Conservation (phyloP, 2,888 invertebrate species). For the Polymixis flavicincta region DNA sequence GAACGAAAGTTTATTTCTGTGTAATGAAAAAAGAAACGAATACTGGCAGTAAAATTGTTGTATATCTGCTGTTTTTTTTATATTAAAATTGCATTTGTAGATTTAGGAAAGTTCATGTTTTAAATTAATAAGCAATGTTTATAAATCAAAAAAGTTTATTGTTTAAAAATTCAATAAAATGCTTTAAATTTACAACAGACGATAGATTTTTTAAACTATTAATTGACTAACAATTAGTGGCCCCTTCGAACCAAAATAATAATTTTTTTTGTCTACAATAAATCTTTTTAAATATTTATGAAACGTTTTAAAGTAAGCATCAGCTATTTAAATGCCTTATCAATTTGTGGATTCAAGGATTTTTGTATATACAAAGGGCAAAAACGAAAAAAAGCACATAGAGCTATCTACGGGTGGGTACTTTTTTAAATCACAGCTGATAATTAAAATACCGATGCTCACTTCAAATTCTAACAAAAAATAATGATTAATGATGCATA, state of each 20-base stretch:
- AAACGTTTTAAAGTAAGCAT: slow-evolving; percentile 21
- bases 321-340: neutral
- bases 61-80: slow-evolving; percentile 3
- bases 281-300: slow-evolving; percentile 7
- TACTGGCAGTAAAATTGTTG: neutral
- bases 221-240: slow-evolving; percentile 80
- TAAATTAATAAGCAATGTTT: slow-evolving; percentile 34
- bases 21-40: neutral
- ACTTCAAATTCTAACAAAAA: slow-evolving; percentile 33
- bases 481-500: neutral
- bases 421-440: fast-evolving
- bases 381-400: neutral
- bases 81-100: slow-evolving; percentile 17
- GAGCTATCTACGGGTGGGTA: neutral
- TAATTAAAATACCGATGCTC: slow-evolving; percentile 1
- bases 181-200: slow-evolving; percentile 76
- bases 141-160: slow-evolving; percentile 63
- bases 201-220: slow-evolving; percentile 71
- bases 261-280: slow-evolving; percentile 38
- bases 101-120: slow-evolving; percentile 2
- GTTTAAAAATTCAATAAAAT: slow-evolving; percentile 72
- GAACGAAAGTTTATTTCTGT: neutral
- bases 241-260: slow-evolving; percentile 65
- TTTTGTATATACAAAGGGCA: neutral
- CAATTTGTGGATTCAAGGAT: neutral